phyloP scores from a whole-genome alignment of 2,113 vertebrate genomes.

The Theristicus caerulescens region DNA sequence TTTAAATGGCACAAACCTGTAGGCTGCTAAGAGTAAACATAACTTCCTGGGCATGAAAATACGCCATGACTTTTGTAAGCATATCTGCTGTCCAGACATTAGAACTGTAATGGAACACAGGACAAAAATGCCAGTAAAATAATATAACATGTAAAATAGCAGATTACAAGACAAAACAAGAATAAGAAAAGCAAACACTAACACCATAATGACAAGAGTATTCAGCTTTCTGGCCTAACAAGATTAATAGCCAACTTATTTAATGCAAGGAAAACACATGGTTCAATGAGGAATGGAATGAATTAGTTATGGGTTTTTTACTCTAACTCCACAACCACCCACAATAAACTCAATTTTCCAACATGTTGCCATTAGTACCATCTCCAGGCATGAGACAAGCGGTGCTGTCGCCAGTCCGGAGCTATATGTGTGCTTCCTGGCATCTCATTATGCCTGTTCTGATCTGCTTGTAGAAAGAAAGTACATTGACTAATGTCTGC shows the following conservation, averaged over 20 bases:
- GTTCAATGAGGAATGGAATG: background rate
- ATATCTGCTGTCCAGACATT: conserved; percentile 71
- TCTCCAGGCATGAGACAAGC: background rate
- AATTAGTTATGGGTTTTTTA: fast-evolving
- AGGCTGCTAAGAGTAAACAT: conserved; percentile 63
- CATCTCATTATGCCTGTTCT: background rate
- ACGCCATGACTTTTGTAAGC: conserved; percentile 64
- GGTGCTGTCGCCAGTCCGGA: background rate
- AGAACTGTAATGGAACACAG: conserved; percentile 55
- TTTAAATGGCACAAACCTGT: conserved; percentile 69
- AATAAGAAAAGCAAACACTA: background rate
- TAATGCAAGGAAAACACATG: background rate
- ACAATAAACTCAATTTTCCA: background rate
- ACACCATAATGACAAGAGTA: background rate
- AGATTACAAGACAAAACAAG: background rate
- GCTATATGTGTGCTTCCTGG: background rate
- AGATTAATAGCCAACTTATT: background rate
- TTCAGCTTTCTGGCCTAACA: background rate
- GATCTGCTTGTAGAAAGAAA: background rate
- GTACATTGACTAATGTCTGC: background rate
- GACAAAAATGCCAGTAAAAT: background rate
- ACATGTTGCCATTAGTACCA: background rate
- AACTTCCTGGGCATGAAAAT: conserved; percentile 62
- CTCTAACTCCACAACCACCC: background rate
- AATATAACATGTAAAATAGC: background rate